Evolutionary conservation across 2,113 vertebrate genomes (phyloP), one percentile per base, ranked within the genome.

Genomic region (Rhineura floridana): DNA sequence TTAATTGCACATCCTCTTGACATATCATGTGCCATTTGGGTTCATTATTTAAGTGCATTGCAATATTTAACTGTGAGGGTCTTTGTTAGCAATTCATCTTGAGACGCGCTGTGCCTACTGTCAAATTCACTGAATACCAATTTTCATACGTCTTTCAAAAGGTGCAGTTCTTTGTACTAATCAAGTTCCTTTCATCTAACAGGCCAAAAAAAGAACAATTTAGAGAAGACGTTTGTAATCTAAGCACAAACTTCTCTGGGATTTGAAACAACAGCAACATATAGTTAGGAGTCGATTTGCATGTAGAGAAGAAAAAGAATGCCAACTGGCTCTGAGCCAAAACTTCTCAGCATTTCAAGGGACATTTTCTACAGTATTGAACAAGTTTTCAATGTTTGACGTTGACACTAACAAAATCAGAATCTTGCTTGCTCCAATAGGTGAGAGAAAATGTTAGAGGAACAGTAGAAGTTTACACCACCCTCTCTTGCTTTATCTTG

Each of bases 111-210:
- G 70, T 9, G 0, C 1, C 0, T 59, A 2, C 4, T 46, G 80
- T 87, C 23, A 87, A 91, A 84, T 28, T 15, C 21, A 84, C 1
- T 52, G 30, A 85, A 88, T 36, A 78, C 2, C 1, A 65, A 15
- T 50, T 39, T 80, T 3, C 3, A 89, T 30, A 25, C 76, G 42
- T 86, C 67, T 1, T 81, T 91, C 48, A 36, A 0, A 83, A 55
- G 0, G 33, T 69, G 0, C 2, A 17, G 1, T 63, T 83, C 86
- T 23, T 70, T 23, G 2, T 78, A 87, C 8, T 10, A 90, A 77
- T 81, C 50, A 83, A 89, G 36, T 65, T 55, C 33, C 8, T 59
- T 25, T 69, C 69, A 23, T 81, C 88, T 81, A n/a, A 33, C 42
- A 42, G 62, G n/a, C 4, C 5, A 15, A 76, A 73, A 42, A 33